A percentile compares a stretch with the other conserved stretches of the same genome.
phyloP scores from a whole-genome alignment of 2,888 invertebrate species.

The Scelioninae gen. 1 region DNA sequence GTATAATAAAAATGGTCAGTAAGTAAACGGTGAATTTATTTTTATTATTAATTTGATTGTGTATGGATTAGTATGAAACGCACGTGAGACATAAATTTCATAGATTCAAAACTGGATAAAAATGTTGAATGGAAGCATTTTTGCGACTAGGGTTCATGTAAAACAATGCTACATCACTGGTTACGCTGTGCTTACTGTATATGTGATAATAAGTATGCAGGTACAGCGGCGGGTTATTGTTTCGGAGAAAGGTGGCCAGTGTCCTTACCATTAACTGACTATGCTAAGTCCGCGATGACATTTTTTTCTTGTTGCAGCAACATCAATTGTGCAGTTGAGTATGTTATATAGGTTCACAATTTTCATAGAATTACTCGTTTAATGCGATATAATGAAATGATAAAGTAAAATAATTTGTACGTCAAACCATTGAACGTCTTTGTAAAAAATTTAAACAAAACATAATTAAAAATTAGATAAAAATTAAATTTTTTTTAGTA shows the following conservation, averaged over 20 bases:
- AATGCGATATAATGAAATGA: constrained; percentile 1
- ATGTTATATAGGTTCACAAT: constrained; percentile 20
- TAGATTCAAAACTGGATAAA: constrained; percentile 17
- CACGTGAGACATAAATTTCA: constrained; percentile 34
- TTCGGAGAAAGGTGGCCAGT: constrained; percentile 74
- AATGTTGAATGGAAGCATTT: constrained; percentile 53
- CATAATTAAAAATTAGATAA: no score
- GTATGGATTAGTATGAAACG: constrained; percentile 36
- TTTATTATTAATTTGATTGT: no score
- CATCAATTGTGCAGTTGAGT: constrained; percentile 40
- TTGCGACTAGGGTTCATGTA: constrained; percentile 41
- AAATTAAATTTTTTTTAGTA: no score
- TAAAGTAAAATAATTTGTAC: neutral
- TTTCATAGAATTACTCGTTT: constrained; percentile 22
- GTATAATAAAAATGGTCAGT: no score
- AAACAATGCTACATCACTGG: constrained; percentile 74
- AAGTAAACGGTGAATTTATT: no score
- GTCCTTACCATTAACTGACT: constrained; percentile 53
- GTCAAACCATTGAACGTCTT: neutral
- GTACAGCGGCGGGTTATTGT: constrained; percentile 78
- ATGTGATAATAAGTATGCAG: constrained; percentile 77
- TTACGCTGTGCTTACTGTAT: constrained; percentile 49
- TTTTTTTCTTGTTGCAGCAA: constrained; percentile 47
- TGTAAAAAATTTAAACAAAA: no score
- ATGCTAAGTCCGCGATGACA: constrained; percentile 40